phyloP scores from a whole-genome alignment of 2,797 vertebrate genomes.

The Rousettus madagascariensis region DNA sequence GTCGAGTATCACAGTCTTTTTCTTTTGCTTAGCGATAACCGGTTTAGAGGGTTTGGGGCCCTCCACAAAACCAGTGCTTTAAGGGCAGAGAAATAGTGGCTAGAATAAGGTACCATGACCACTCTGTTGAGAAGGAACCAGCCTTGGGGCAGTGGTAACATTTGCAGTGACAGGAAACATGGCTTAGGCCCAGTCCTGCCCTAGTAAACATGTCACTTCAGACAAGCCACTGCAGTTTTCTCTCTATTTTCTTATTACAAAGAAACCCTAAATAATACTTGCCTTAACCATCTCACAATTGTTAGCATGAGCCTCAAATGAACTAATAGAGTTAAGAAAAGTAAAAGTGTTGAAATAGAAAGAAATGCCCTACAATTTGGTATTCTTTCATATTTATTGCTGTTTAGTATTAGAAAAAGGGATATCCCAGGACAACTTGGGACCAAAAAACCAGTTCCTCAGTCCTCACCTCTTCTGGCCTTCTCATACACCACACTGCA shows the following conservation, averaged over 20 bases:
- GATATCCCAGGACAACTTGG: not conserved
- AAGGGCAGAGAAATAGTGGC: not conserved
- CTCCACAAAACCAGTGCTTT: not conserved
- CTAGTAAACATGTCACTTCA: not conserved
- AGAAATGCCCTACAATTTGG: not conserved
- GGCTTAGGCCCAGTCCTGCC: not conserved
- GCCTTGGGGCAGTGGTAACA: not conserved
- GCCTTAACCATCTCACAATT: not conserved
- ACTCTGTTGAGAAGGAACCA: not conserved
- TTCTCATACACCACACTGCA: not conserved
- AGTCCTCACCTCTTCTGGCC: constrained; percentile 1
- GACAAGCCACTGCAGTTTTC: constrained; percentile 8
- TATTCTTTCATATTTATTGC: not conserved
- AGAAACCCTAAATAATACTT: constrained; percentile 33
- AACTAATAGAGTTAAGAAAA: constrained; percentile 32
- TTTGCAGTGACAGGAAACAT: not conserved
- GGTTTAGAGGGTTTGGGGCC: not conserved
- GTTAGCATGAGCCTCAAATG: constrained; percentile 26
- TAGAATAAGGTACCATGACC: not conserved
- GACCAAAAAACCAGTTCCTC: not conserved
- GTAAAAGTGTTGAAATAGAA: constrained; percentile 20
- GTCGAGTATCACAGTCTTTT: not conserved
- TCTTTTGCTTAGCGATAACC: not conserved
- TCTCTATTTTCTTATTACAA: constrained; percentile 28
- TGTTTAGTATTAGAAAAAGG: not conserved